Conservation (phyloP, 1,140 invertebrate species). For the Chrysopa pallens region DNA sequence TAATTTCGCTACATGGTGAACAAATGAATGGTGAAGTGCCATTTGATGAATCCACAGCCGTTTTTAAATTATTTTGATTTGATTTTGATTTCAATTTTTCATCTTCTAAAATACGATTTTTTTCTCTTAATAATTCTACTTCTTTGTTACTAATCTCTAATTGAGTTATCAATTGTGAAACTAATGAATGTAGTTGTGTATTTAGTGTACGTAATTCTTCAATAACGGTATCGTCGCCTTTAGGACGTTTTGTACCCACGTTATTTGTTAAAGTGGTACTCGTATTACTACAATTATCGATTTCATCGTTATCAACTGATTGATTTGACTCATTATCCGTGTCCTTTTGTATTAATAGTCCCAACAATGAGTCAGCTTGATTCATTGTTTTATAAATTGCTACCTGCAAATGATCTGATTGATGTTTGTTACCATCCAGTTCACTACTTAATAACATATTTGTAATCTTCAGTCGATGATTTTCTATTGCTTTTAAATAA, state of each 20-base stretch:
- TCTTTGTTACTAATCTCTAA: constrained; percentile 37
- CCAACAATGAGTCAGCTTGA: constrained; percentile 38
- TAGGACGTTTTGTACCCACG: constrained; percentile 30
- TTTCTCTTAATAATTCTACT: constrained; percentile 29
- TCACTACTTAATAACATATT: constrained; percentile 18
- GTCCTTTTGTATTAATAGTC: constrained; percentile 20
- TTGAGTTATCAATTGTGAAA: constrained; percentile 34
- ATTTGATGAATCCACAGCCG: constrained; percentile 20
- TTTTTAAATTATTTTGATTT: constrained; percentile 12
- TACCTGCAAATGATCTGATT: constrained; percentile 25
- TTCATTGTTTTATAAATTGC: constrained; percentile 38
- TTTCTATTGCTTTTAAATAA: constrained; percentile 33
- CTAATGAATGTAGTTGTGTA: constrained; percentile 31
- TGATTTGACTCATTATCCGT: constrained; percentile 12
- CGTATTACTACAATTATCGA: constrained; percentile 14
- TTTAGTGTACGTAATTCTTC: constrained; percentile 40
- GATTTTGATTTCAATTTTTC: constrained; percentile 21
- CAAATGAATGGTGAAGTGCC: constrained; percentile 21
- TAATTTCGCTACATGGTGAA: constrained; percentile 22
- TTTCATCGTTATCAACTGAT: constrained; percentile 10
- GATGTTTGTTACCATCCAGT: constrained; percentile 18
- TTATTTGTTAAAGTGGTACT: constrained; percentile 12
- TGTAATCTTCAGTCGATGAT: constrained; percentile 22
- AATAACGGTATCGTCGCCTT: constrained; percentile 33
- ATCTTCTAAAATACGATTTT: constrained; percentile 26